Evolutionary conservation across 2,888 invertebrate genomes (phyloP).

Genomic region (Tiliacea aurago): DNA sequence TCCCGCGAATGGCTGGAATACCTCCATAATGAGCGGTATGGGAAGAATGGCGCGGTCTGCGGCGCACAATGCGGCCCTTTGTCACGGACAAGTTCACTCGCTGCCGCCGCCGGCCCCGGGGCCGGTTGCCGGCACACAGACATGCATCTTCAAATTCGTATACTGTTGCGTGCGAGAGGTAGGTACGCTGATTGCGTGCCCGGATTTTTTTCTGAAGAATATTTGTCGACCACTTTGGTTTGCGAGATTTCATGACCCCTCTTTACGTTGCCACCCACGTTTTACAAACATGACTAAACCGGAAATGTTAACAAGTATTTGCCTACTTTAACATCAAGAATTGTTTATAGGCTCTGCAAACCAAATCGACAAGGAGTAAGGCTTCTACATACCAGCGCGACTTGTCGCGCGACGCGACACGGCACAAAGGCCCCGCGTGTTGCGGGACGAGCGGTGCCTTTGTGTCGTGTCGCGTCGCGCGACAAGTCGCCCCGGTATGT

Average conservation of each 20-base stretch:
- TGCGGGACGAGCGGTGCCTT: no score
- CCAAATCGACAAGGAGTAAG: no score
- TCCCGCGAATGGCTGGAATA: conserved; percentile 66
- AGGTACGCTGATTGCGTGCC: conserved; percentile 30
- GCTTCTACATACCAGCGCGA: no score
- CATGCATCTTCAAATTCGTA: conserved; percentile 33
- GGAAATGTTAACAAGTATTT: conserved; percentile 12
- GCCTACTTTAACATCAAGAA: not conserved
- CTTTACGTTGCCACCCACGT: conserved; percentile 18
- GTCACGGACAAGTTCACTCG: conserved; percentile 61
- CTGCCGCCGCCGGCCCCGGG: not conserved
- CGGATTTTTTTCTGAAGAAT: conserved; percentile 50
- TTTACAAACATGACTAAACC: conserved; percentile 15
- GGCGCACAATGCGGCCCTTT: conserved; percentile 64
- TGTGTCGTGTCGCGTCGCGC: no score
- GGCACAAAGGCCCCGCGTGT: no score
- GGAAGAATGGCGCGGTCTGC: conserved; percentile 68
- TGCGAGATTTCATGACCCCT: conserved; percentile 24
- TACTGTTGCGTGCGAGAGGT: conserved; percentile 49
- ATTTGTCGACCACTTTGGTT: conserved; percentile 47
- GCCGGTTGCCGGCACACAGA: conserved; percentile 5
- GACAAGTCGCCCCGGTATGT: no score
- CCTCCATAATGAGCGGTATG: conserved; percentile 69
- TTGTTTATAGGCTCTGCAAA: not conserved
- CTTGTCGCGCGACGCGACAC: no score